A percentile compares a stretch with the other conserved stretches of the same genome.
Conservation (phyloP, 1,140 invertebrate species). For the Zaprionus lachaisei region DNA sequence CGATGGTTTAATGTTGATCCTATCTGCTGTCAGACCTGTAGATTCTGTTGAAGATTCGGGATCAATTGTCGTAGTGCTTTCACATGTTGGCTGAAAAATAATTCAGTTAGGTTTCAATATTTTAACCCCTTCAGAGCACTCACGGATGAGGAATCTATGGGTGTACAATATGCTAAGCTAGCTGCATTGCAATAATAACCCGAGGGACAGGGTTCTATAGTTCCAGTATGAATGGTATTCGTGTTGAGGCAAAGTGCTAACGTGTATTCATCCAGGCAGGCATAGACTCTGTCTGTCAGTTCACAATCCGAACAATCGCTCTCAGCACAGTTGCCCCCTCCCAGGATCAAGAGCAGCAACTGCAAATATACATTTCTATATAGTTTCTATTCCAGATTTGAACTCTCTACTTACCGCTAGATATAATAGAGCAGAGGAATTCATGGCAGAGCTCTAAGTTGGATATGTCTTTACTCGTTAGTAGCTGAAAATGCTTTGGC, state of each 20-base stretch:
- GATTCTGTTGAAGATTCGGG: neutral
- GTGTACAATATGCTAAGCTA: slow-evolving; percentile 29
- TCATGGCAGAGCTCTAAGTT: slow-evolving; percentile 20
- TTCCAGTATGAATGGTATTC: neutral
- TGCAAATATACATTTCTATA: neutral
- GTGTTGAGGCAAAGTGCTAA: slow-evolving; percentile 46
- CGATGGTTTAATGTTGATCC: neutral
- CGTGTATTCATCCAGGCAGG: slow-evolving; percentile 50
- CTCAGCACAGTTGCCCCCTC: slow-evolving; percentile 10
- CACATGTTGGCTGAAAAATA: slow-evolving; percentile 35
- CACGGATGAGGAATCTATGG: slow-evolving; percentile 30
- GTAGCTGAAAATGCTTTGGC: slow-evolving; percentile 23
- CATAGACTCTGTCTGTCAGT: slow-evolving; percentile 32
- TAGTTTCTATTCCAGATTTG: neutral
- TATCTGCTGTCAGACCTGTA: neutral
- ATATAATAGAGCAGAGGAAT: neutral
- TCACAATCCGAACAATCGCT: slow-evolving; percentile 46
- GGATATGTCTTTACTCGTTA: slow-evolving; percentile 16
- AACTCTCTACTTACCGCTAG: slow-evolving; percentile 16
- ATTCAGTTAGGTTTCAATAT: neutral
- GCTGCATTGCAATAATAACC: slow-evolving; percentile 52
- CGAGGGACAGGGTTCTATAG: slow-evolving; percentile 20
- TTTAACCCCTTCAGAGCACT: neutral
- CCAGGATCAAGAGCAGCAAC: slow-evolving; percentile 4
- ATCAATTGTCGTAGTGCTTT: neutral